Conservation (phyloP, 2,888 invertebrate species). For the Drosophila phalerata region DNA sequence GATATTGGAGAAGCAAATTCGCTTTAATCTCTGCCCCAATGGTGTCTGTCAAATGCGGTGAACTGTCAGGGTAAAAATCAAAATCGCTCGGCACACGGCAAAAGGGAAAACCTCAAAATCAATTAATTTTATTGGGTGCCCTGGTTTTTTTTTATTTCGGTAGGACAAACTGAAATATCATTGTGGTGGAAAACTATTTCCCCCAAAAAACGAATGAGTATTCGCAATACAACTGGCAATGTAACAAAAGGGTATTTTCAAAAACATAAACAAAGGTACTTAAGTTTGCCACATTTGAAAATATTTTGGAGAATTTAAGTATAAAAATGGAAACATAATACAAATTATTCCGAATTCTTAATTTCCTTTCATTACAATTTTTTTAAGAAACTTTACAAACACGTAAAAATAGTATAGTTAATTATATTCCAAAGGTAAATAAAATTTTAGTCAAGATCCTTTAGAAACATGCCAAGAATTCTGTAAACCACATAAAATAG, state of each 20-base stretch:
- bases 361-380: too few species aligned
- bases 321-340: neutral
- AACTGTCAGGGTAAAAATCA: slow-evolving; percentile 49
- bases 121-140: slow-evolving; percentile 76
- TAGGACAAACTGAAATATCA: slow-evolving; percentile 64
- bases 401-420: too few species aligned
- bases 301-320: neutral
- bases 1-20: slow-evolving; percentile 30
- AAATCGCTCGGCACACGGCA: slow-evolving; percentile 37
- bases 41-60: slow-evolving; percentile 49
- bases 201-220: slow-evolving; percentile 18
- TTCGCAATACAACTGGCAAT: slow-evolving; percentile 3
- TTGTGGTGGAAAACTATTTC: slow-evolving; percentile 68
- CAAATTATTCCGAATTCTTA: neutral
- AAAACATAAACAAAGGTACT: neutral
- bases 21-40: slow-evolving; percentile 22
- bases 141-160: slow-evolving; percentile 15
- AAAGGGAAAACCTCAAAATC: slow-evolving; percentile 70
- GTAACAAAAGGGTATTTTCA: slow-evolving; percentile 15
- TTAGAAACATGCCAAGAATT: too few species aligned
- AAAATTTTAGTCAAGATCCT: too few species aligned
- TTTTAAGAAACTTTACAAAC: neutral
- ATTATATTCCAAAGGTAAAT: too few species aligned
- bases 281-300: neutral
- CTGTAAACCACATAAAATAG: too few species aligned